Evolutionary conservation across 2,797 vertebrate species (phyloP), one percentile per base, ranked within the genome.

Genomic region (Sciurus vulgaris): DNA sequence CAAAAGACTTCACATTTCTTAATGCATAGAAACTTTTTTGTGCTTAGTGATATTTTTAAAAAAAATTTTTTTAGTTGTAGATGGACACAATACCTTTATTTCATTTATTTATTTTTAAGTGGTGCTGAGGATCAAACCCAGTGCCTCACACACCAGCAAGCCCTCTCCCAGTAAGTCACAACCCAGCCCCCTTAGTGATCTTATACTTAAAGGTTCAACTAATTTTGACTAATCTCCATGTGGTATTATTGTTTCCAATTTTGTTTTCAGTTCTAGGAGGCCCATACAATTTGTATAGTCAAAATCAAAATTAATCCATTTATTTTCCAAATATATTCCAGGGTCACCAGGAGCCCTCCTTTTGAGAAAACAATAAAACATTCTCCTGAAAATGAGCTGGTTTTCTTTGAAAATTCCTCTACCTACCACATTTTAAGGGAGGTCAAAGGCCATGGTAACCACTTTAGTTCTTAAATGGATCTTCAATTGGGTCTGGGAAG

Each of bases 271-370:
- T 91, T 77, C 70, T 65, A 65, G 30, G 47, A 77, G 30, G 63
- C 12, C 17, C 22, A 38, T 74, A 86, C 3, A 82, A 47, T 82
- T 73, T 81, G 11, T 38, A 15, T 30, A 72, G 18, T 61, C 69
- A n/a, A 83, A 89, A 85, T 22, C 1, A 7, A 93, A 78, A 78
- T 93, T 86, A 93, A 95, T 59, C 28, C 28, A 56, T 78, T 95
- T 91, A 69, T 95, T 95, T 92, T 83, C 79, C 78, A 33, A 92
- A 79, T 15, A 56, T 59, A 86, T 89, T 89, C 41, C 67, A 94
- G 17, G n/a, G 30, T 88, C 24, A 74, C 63, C 63, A 33, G 83
- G 47, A 76, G 44, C 38, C 54, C 9, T 94, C 38, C 70, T 70
- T 65, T 79, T 87, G 69, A 94, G 47, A 92, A 90, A 94, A 59